Conservation (phyloP, 2,113 vertebrate species). For the Festucalex cinctus region DNA sequence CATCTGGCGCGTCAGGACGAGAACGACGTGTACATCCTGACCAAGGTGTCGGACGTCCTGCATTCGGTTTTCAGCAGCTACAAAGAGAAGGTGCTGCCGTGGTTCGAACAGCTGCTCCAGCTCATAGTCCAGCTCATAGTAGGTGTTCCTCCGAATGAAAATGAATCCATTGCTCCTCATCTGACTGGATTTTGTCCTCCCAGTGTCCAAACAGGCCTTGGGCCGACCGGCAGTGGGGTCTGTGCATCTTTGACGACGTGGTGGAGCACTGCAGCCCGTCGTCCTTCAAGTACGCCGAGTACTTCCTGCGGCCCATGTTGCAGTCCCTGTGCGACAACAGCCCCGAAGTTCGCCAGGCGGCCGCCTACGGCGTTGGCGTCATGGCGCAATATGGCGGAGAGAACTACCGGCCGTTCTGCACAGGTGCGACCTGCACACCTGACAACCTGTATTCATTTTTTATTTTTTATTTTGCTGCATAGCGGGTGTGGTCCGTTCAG, state of each 20-base stretch:
- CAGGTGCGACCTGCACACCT: slow-evolving; percentile 70
- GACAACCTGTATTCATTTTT: not conserved
- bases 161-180: not conserved
- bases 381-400: slow-evolving; percentile 97
- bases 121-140: slow-evolving; percentile 95
- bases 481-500: too few species aligned
- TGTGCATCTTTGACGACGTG: slow-evolving; percentile 96
- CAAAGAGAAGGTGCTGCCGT: slow-evolving; percentile 91
- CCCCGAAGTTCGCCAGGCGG: slow-evolving; percentile 93
- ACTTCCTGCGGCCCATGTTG: slow-evolving; percentile 89
- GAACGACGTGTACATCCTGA: slow-evolving; percentile 96
- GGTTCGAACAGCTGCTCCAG: slow-evolving; percentile 96
- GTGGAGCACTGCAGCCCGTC: slow-evolving; percentile 96
- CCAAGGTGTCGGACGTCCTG: slow-evolving; percentile 97
- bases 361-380: slow-evolving; percentile 91
- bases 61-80: slow-evolving; percentile 98
- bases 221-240: slow-evolving; percentile 96
- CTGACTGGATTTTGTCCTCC: not conserved
- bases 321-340: slow-evolving; percentile 88
- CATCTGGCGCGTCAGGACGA: slow-evolving; percentile 79
- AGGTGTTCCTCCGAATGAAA: slow-evolving; percentile 60
- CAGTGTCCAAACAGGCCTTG: slow-evolving; percentile 92
- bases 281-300: slow-evolving; percentile 93
- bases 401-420: slow-evolving; percentile 91
- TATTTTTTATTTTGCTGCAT: too few species aligned